Percentiles rank a stretch among this genome's conserved stretches.
These are phyloP conservation scores for Meriones psammophilus DNA, from an alignment of 2,797 vertebrate genomes.

Conservation along the genomic window DNA sequence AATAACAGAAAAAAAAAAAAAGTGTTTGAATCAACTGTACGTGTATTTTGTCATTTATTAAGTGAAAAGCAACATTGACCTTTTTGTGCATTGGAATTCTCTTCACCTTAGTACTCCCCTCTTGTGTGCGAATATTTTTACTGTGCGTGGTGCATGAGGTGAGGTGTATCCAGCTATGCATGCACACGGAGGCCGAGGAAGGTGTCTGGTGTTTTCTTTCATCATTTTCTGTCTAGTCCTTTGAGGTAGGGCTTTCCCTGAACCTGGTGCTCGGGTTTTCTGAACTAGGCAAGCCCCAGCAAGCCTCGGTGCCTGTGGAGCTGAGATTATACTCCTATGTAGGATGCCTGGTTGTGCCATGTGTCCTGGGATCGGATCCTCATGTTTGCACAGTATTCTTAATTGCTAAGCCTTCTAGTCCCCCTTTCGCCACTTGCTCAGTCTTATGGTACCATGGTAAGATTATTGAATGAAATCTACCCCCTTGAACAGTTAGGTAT, in stretches of 20 bases:
- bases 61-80: neutral
- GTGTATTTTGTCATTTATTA: neutral
- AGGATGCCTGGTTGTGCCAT: neutral
- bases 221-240: neutral
- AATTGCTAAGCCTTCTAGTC: neutral
- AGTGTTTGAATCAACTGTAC: neutral
- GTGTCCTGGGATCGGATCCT: neutral
- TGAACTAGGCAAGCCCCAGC: neutral
- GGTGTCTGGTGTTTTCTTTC: neutral
- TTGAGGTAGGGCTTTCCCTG: neutral
- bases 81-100: neutral
- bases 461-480: neutral
- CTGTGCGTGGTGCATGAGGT: neutral
- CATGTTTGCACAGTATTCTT: neutral
- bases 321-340: neutral
- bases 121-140: neutral
- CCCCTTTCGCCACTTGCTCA: neutral
- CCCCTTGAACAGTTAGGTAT: neutral
- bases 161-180: neutral
- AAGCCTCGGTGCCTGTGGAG: neutral
- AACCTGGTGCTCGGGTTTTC: neutral
- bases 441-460: neutral
- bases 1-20: neutral
- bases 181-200: neutral
- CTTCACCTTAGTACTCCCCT: neutral